These are phyloP conservation scores for Eurystomus gularis DNA, from an alignment of 2,113 vertebrate species.

Conservation along the genomic window DNA sequence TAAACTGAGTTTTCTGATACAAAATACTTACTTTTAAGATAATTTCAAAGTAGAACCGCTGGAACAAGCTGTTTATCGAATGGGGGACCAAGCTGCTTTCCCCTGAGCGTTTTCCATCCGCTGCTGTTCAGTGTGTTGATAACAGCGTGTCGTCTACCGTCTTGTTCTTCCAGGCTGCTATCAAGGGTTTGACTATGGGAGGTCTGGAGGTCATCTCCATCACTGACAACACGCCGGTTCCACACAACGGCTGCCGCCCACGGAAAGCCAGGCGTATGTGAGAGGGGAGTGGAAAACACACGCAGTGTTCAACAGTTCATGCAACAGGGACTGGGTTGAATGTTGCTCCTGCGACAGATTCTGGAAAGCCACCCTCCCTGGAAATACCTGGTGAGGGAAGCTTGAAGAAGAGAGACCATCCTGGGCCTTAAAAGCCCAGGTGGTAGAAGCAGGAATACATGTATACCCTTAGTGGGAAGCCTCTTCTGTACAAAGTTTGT, in stretches of 20 bases:
- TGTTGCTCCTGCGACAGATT: neutral
- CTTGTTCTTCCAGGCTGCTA: slow-evolving; percentile 81
- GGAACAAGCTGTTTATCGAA: neutral
- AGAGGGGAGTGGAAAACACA: neutral
- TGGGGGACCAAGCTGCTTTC: neutral
- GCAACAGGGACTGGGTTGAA: neutral
- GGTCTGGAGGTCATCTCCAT: slow-evolving; percentile 94
- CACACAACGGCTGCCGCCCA: slow-evolving; percentile 96
- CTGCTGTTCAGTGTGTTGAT: neutral
- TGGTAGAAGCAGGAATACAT: neutral
- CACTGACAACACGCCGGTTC: slow-evolving; percentile 92
- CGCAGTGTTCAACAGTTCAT: neutral
- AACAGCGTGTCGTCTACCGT: neutral
- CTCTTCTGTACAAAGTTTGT: slow-evolving; percentile 7
- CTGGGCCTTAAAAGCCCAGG: neutral
- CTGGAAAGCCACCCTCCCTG: neutral
- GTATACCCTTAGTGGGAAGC: neutral
- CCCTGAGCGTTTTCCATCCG: neutral
- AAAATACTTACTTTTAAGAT: neutral
- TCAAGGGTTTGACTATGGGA: slow-evolving; percentile 92
- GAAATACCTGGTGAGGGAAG: neutral
- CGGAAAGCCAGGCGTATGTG: slow-evolving; percentile 87
- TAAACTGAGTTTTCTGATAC: neutral
- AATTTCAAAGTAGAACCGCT: neutral
- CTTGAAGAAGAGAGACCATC: neutral